Evolutionary conservation across 2,113 vertebrate species (phyloP).

Genomic region (Bucco capensis): DNA sequence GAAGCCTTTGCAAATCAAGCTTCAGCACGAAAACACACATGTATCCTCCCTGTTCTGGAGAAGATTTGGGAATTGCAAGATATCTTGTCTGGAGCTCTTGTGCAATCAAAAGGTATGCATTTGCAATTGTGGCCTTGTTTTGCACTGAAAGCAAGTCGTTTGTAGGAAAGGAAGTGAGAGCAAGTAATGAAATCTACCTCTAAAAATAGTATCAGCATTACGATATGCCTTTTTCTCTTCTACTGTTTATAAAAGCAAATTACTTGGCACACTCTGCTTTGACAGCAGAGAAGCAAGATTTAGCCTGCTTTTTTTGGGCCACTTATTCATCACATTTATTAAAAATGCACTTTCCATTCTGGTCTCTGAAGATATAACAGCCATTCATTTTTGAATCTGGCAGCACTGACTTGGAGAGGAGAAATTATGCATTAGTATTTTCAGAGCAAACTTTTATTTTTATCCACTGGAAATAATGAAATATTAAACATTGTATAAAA

Average conservation of each 20-base stretch:
- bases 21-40: not conserved
- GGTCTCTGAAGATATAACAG: conserved; percentile 54
- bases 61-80: not conserved
- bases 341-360: conserved; percentile 53
- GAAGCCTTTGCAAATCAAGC: not conserved
- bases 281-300: not conserved
- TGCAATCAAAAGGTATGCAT: not conserved
- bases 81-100: not conserved
- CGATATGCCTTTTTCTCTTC: not conserved
- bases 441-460: conserved; percentile 4
- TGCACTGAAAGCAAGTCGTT: not conserved
- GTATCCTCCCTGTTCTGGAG: not conserved
- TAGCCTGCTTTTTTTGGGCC: conserved; percentile 37
- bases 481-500: conserved; percentile 51
- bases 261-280: conserved; percentile 21
- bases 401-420: not conserved
- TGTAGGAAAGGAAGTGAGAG: not conserved
- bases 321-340: conserved; percentile 61
- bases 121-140: not conserved
- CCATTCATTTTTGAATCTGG: conserved; percentile 56
- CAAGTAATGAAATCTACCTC: not conserved
- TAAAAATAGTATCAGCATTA: conserved; percentile 25
- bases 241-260: conserved; percentile 38
- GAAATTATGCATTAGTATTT: not conserved
- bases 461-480: conserved; percentile 47